phyloP scores from a whole-genome alignment of 2,113 vertebrate genomes.

The Naja naja region DNA sequence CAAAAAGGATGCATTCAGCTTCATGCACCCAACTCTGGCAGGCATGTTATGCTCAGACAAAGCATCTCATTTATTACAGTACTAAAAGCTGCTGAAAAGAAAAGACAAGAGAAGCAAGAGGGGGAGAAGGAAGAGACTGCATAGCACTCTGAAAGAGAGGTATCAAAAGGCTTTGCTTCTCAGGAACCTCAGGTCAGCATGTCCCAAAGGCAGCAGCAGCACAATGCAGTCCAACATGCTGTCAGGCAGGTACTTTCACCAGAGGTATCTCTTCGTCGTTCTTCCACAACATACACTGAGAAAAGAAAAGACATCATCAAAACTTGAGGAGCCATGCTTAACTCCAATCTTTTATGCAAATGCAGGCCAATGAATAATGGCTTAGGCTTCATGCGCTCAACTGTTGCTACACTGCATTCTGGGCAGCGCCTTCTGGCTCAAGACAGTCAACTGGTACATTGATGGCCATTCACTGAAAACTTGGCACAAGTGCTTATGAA shows the following conservation, averaged over 20 bases:
- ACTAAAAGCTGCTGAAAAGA: constrained; percentile 58
- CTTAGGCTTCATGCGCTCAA: not conserved
- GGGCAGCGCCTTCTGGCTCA: not conserved
- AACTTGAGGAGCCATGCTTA: not conserved
- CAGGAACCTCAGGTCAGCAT: constrained; percentile 83
- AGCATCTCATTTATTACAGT: constrained; percentile 71
- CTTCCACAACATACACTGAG: constrained; percentile 91
- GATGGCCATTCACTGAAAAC: not conserved
- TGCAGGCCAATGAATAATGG: not conserved
- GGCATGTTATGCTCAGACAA: constrained; percentile 59
- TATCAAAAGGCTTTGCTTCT: not conserved
- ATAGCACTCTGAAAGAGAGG: constrained; percentile 49
- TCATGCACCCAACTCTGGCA: constrained; percentile 61
- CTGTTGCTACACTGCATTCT: not conserved
- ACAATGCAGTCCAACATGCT: constrained; percentile 92
- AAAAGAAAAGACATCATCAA: constrained; percentile 23
- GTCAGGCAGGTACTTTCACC: constrained; percentile 86
- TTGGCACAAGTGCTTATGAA: not conserved
- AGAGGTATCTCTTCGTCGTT: constrained; percentile 83
- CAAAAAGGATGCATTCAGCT: constrained; percentile 64
- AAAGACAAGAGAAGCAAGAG: constrained; percentile 45
- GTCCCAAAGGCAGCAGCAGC: constrained; percentile 97
- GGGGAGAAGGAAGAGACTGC: constrained; percentile 44
- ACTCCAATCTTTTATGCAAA: rapidly evolving
- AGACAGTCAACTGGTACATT: rapidly evolving